These are phyloP conservation scores for Nothura maculosa DNA, from an alignment of 2,797 vertebrate species.

Conservation along the genomic window DNA sequence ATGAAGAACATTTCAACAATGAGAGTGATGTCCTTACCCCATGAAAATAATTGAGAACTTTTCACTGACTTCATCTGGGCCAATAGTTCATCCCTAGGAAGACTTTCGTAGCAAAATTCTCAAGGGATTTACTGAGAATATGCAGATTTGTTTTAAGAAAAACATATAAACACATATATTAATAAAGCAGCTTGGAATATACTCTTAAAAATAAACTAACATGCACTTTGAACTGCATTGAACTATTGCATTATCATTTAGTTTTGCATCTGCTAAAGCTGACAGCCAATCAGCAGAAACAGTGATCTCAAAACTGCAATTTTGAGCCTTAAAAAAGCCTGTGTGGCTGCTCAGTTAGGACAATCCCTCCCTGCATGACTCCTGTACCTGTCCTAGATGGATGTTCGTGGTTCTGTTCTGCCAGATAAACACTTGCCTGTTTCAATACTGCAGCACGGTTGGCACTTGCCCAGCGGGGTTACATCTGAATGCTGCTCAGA, in stretches of 20 bases:
- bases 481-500: not conserved
- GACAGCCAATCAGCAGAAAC: not conserved
- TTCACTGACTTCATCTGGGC: not conserved
- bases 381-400: not conserved
- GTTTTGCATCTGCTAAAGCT: not conserved
- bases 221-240: not conserved
- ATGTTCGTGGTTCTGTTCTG: not conserved
- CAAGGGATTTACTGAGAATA: not conserved
- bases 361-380: not conserved
- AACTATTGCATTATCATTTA: not conserved
- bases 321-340: not conserved
- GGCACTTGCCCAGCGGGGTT: not conserved
- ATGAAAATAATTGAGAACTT: not conserved
- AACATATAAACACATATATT: not conserved
- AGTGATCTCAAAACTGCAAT: not conserved
- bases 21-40: not conserved
- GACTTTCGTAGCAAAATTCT: not conserved
- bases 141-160: not conserved
- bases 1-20: not conserved
- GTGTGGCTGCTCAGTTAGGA: not conserved
- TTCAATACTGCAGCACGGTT: not conserved
- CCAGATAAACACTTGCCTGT: not conserved
- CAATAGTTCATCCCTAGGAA: not conserved
- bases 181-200: conserved; percentile 9
- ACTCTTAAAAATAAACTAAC: not conserved